Percentiles rank a stretch among this genome's conserved stretches.
Conservation (phyloP, 2,113 vertebrate genomes). For the Machaerirhynchus nigripectus region DNA sequence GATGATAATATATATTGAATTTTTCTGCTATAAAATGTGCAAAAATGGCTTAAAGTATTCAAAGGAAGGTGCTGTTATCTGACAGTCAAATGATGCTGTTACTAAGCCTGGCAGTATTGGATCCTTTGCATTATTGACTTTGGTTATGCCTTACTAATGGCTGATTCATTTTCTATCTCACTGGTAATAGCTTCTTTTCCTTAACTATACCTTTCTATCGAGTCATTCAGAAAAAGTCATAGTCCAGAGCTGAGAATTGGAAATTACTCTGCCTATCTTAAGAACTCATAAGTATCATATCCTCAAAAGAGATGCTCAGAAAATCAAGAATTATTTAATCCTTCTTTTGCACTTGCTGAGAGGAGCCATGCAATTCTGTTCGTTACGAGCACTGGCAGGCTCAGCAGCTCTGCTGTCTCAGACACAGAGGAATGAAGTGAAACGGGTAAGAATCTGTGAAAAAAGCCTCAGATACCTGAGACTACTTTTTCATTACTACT, state of each 20-base stretch:
- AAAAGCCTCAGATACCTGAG: neutral
- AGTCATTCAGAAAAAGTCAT: neutral
- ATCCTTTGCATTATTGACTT: neutral
- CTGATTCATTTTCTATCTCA: neutral
- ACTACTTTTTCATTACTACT: neutral
- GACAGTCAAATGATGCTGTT: neutral
- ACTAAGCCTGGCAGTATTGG: neutral
- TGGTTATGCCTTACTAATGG: neutral
- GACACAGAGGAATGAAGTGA: neutral
- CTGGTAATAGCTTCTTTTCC: neutral
- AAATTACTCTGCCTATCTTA: neutral
- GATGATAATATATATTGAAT: neutral
- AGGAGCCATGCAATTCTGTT: neutral
- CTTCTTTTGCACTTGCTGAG: neutral
- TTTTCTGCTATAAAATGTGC: neutral
- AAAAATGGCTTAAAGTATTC: neutral
- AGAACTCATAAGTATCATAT: neutral
- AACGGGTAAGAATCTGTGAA: neutral
- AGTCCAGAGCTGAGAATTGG: neutral
- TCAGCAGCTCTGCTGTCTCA: neutral
- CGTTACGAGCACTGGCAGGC: rapidly evolving
- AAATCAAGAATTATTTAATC: neutral
- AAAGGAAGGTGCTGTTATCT: neutral
- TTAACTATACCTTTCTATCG: neutral
- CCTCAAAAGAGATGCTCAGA: neutral